Evolutionary conservation across 2,888 invertebrate genomes (phyloP).

Genomic region (Gnatocerus cornutus): DNA sequence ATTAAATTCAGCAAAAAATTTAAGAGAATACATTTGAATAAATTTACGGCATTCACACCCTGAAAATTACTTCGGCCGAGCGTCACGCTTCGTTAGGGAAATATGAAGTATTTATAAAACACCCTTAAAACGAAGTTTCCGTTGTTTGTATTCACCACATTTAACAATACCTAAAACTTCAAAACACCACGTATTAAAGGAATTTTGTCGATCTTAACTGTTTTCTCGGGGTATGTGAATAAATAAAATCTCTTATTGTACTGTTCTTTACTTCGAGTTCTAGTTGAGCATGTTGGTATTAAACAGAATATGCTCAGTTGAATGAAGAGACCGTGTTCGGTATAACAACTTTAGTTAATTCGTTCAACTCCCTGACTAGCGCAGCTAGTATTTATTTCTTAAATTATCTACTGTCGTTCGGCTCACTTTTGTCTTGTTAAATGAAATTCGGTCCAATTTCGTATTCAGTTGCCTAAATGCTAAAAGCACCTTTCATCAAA

Average conservation of each 20-base stretch:
- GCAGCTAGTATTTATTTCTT: constrained; percentile 37
- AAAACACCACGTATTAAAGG: neutral
- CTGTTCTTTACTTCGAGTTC: too few relatives aligned
- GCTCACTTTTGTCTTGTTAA: constrained; percentile 38
- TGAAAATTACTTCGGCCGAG: constrained; percentile 49
- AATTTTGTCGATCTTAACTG: too few relatives aligned
- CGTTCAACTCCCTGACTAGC: constrained; percentile 19
- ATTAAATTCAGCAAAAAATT: constrained; percentile 50
- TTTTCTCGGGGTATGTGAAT: too few relatives aligned
- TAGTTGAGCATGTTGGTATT: too few relatives aligned
- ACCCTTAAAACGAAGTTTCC: constrained; percentile 43
- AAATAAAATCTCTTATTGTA: too few relatives aligned
- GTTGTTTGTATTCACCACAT: constrained; percentile 34
- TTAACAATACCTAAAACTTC: constrained; percentile 13
- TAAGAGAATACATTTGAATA: constrained; percentile 54
- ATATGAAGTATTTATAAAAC: constrained; percentile 52
- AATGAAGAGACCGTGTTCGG: constrained; percentile 9
- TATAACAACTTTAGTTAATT: constrained; percentile 33
- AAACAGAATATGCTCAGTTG: too few relatives aligned
- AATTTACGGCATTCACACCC: constrained; percentile 51
- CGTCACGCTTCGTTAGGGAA: constrained; percentile 52
- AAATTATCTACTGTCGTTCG: constrained; percentile 41
- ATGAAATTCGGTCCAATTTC: constrained; percentile 42
- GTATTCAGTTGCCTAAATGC: constrained; percentile 25
- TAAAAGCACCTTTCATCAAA: constrained; percentile 39